phyloP scores from a whole-genome alignment of 2,113 vertebrate species.

The Rhombomys opimus region DNA sequence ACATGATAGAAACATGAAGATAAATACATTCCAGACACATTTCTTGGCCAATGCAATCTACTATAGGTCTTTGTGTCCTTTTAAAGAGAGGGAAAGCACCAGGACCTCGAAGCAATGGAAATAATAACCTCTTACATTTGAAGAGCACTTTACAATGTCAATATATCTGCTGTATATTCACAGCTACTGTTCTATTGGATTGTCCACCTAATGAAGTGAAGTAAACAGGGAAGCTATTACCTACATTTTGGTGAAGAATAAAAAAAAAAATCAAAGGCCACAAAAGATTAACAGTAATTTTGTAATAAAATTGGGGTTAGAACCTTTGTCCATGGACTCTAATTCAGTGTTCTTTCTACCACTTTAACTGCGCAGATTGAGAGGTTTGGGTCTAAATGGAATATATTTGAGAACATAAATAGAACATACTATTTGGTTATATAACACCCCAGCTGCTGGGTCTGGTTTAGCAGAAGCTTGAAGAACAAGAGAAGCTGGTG shows the following conservation, averaged over 20 bases:
- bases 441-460: constrained; percentile 73
- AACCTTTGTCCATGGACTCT: constrained; percentile 61
- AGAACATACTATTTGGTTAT: constrained; percentile 75
- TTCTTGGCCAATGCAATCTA: constrained; percentile 17
- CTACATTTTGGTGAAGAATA: not conserved
- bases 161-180: constrained; percentile 30
- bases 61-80: constrained; percentile 52
- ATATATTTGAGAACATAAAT: constrained; percentile 76
- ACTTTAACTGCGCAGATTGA: constrained; percentile 50
- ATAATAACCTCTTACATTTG: constrained; percentile 59
- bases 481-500: constrained; percentile 67
- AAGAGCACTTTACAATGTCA: constrained; percentile 62
- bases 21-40: constrained; percentile 48
- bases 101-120: constrained; percentile 55
- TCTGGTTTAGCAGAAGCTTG: constrained; percentile 67
- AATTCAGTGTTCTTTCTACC: constrained; percentile 54
- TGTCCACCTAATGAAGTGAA: constrained; percentile 41
- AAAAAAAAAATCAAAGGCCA: not conserved
- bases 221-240: constrained; percentile 44
- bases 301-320: constrained; percentile 56
- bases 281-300: constrained; percentile 46
- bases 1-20: constrained; percentile 32
- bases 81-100: constrained; percentile 43
- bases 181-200: constrained; percentile 35
- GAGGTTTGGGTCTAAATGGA: constrained; percentile 67